These are phyloP conservation scores for Globodera ellingtonae DNA, from an alignment of 1,140 invertebrate species.

Conservation along the genomic window DNA sequence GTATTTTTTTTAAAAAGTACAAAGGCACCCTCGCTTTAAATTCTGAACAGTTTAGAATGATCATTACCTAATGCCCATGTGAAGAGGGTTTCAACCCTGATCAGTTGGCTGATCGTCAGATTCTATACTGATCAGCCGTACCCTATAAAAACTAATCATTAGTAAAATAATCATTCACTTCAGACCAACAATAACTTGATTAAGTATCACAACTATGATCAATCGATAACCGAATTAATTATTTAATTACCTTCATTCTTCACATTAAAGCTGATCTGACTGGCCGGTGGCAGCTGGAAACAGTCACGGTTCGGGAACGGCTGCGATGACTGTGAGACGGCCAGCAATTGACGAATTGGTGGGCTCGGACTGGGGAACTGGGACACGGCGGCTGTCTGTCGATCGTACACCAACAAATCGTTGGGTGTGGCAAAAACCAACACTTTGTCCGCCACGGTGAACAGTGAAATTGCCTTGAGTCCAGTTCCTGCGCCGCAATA, in stretches of 20 bases:
- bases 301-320: slow-evolving; percentile 58
- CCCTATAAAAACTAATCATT: no score
- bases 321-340: slow-evolving; percentile 61
- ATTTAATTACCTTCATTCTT: slow-evolving; percentile 53
- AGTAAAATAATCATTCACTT: no score
- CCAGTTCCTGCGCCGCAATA: slow-evolving; percentile 47
- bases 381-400: slow-evolving; percentile 39
- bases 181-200: no score
- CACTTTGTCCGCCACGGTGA: slow-evolving; percentile 65
- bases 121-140: no score
- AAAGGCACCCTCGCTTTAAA: no score
- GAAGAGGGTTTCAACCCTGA: no score
- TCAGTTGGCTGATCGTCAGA: no score
- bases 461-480: slow-evolving; percentile 57
- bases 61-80: no score
- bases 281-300: slow-evolving; percentile 55
- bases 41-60: no score
- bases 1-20: no score
- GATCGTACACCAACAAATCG: slow-evolving; percentile 60
- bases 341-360: slow-evolving; percentile 58
- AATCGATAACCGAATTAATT: slow-evolving; percentile 23
- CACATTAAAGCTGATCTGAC: slow-evolving; percentile 55
- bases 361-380: slow-evolving; percentile 59
- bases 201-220: background rate
- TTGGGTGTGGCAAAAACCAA: slow-evolving; percentile 63